Base-by-base conservation (phyloP, 2,888 invertebrate genomes). In the Crossocerus cetratus region DNA sequence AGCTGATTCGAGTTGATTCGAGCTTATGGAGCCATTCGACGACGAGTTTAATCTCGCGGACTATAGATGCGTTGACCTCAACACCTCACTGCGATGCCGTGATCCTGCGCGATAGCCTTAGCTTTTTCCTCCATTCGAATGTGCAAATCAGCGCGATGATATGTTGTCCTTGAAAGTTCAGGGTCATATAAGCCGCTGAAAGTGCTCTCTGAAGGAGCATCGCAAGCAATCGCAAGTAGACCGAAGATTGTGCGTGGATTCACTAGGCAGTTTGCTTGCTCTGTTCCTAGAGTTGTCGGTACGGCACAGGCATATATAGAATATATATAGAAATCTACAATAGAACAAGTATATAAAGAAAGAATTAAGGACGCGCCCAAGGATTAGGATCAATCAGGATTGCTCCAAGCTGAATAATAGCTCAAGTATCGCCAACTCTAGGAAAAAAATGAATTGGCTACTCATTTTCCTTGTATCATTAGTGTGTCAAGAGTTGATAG, bases 391-490 rank as follows among this genome's bases (percentile, higher is more conserved):
- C 14, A 49, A 16, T 14, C 14, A 5, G n/a, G 14, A n/a, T n/a
- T n/a, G n/a, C n/a, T n/a, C n/a, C n/a, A n/a, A n/a, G n/a, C n/a
- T n/a, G n/a, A n/a, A n/a, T n/a, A n/a, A n/a, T n/a, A n/a, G n/a
- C n/a, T n/a, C n/a, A 14, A 1, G 16, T 14, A 49, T 49, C 49
- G 14, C 11, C 14, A 45, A 49, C 5, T 11, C 1, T n/a, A 53
- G 1, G 21, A 0, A 58, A 32, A 82, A 69, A 18, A 82, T 82
- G 82, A 82, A 77, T 67, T 71, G 53, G 60, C 14, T 76, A 63
- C 11, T 74, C 44, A 57, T 72, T 64, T 57, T 63, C 42, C 55
- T 60, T 61, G 22, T 53, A 56, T 56, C 74, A 21, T 53, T 74
- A 16, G 71, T 53, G 32, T 32, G 11, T 11, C 32, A 32, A 32